These are phyloP conservation scores for Baryphthengus martii DNA, from an alignment of 2,113 vertebrate genomes.

Conservation along the genomic window DNA sequence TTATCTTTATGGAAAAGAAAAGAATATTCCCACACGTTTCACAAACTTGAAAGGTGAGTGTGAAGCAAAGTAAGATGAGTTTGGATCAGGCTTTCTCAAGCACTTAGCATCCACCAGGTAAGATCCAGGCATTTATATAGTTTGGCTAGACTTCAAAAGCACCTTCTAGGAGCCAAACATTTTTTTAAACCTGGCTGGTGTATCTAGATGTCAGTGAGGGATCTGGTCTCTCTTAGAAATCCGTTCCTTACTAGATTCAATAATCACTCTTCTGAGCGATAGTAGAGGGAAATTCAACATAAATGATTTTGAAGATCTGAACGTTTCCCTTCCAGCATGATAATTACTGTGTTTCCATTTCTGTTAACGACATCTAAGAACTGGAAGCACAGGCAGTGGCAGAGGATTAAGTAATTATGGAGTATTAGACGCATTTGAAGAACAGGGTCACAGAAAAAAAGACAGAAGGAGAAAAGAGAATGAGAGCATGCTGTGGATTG, in stretches of 20 bases:
- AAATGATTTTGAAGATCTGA: constrained; percentile 18
- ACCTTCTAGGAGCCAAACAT: not conserved
- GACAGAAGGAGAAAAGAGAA: constrained; percentile 8
- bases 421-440: constrained; percentile 68
- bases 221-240: not conserved
- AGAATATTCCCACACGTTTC: not conserved
- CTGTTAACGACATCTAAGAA: constrained; percentile 60
- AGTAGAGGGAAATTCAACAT: not conserved
- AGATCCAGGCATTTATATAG: not conserved
- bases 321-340: not conserved
- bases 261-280: not conserved
- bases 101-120: fast-evolving
- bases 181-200: not conserved
- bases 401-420: constrained; percentile 74
- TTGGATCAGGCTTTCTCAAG: not conserved
- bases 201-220: not conserved
- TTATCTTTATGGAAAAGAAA: not conserved
- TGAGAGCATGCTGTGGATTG: constrained; percentile 24
- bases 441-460: constrained; percentile 64
- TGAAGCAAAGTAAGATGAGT: not conserved
- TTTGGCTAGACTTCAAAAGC: not conserved
- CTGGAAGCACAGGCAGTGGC: constrained; percentile 44
- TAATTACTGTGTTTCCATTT: constrained; percentile 50
- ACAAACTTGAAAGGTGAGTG: not conserved
- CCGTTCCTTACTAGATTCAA: not conserved